Evolutionary conservation across 2,797 vertebrate species (phyloP).

Genomic region (Myoxocephalus aenaeus): DNA sequence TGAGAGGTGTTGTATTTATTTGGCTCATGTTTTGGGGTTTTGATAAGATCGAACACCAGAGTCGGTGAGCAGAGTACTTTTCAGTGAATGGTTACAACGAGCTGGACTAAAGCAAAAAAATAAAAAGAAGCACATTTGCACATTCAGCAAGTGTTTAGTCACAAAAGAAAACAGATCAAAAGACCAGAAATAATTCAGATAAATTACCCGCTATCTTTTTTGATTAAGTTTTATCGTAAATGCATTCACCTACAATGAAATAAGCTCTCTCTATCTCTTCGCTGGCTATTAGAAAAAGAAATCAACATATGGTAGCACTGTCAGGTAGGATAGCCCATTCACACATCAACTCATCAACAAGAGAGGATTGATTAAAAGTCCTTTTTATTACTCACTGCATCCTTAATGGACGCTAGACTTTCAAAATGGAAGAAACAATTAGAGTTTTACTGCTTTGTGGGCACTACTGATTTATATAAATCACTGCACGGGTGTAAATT

Average conservation of each 20-base stretch:
- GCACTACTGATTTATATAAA: conserved; percentile 88
- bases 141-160: conserved; percentile 16
- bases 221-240: conserved; percentile 27
- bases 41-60: background rate
- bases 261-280: conserved; percentile 57
- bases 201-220: conserved; percentile 27
- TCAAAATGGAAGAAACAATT: conserved; percentile 90
- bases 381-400: conserved; percentile 86
- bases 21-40: conserved; percentile 10
- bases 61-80: conserved; percentile 4
- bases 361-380: conserved; percentile 89
- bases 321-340: conserved; percentile 80
- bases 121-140: background rate
- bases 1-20: conserved; percentile 5
- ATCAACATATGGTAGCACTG: conserved; percentile 77
- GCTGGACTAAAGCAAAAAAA: background rate
- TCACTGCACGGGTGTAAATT: conserved; percentile 87
- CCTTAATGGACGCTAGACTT: conserved; percentile 88
- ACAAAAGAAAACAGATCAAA: conserved; percentile 14
- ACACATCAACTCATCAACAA: conserved; percentile 86
- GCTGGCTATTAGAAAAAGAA: conserved; percentile 73
- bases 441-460: conserved; percentile 88
- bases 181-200: conserved; percentile 21
- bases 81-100: conserved; percentile 4
- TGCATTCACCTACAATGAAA: conserved; percentile 53